Base-by-base conservation (phyloP, 1,140 invertebrate genomes). In the Papilio glaucus region DNA sequence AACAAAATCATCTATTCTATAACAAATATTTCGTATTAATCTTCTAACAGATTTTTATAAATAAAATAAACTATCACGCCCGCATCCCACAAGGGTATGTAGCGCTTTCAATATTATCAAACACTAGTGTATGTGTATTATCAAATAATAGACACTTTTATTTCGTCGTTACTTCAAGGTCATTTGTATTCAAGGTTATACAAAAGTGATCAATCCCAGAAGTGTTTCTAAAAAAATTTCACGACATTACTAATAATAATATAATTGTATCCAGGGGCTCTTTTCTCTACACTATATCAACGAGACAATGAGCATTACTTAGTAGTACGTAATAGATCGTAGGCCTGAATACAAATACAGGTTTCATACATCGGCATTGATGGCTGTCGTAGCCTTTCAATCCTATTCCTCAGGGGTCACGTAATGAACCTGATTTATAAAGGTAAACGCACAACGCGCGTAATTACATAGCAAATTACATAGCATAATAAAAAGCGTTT, bases 311-410 rank as follows among this genome's bases (percentile, higher is more conserved):
- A 26, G 21, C 49, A 33, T 33, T 33, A 18, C 10, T 53, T n/a
- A 21, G 10, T 4, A n/a, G 39, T 41, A 12, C 39, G 39, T 15
- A 57, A 57, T 21, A 57, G 9, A 24, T 26, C 21, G 49, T 57
- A 57, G 49, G 18, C 49, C 49, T 57, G 49, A 57, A 57, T 57
- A 57, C 49, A 57, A 57, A 57, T 57, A 57, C 21, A 21, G 1
- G 21, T 53, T 21, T 53, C 49, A 53, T 53, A 24, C 24, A 53
- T 33, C 29, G 29, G n/a, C 49, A 53, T 53, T 53, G 49, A 53
- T 24, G 24, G 21, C 49, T 53, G 18, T 53, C 49, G 12, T 53
- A 49, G n/a, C 29, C 29, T 33, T 33, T 6, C 49, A 53, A 53
- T 53, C 18, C 49, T 53, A 18, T 53, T 53, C 12, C 15, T 8